These are phyloP conservation scores for Lepidurus arcticus DNA, from an alignment of 1,140 invertebrate genomes.

Conservation along the genomic window DNA sequence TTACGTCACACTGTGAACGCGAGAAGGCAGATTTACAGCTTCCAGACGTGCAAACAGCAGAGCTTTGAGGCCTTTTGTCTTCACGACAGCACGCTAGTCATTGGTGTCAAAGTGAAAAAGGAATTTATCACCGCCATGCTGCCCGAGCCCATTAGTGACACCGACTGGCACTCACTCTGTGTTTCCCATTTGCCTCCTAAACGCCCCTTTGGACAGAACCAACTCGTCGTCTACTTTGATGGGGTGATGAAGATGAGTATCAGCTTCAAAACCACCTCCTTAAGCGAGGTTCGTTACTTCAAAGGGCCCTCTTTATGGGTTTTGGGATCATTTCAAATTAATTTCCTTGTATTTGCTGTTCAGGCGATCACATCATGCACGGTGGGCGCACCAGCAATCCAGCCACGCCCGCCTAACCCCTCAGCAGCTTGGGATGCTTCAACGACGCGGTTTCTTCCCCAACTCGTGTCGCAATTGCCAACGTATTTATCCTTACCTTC, in stretches of 20 bases:
- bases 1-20: not conserved
- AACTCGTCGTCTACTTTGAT: constrained; percentile 57
- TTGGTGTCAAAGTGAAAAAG: constrained; percentile 53
- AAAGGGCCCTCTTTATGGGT: constrained; percentile 8
- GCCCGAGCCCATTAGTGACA: constrained; percentile 49
- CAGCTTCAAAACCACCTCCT: constrained; percentile 54
- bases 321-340: constrained; percentile 16
- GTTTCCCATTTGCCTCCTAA: constrained; percentile 54
- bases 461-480: constrained; percentile 43
- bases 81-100: constrained; percentile 50
- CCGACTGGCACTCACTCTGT: constrained; percentile 56
- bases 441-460: constrained; percentile 35
- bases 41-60: constrained; percentile 50
- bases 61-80: constrained; percentile 59
- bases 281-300: constrained; percentile 48
- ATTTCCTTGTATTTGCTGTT: constrained; percentile 34
- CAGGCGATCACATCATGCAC: constrained; percentile 50
- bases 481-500: constrained; percentile 48
- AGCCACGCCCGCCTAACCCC: constrained; percentile 33
- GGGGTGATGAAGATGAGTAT: constrained; percentile 52
- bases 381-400: constrained; percentile 44
- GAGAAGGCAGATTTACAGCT: constrained; percentile 42
- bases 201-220: constrained; percentile 57
- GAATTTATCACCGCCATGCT: constrained; percentile 53
- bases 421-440: constrained; percentile 31